These are phyloP conservation scores for Proterorhinus semilunaris DNA, from an alignment of 2,113 vertebrate genomes.

Conservation along the genomic window DNA sequence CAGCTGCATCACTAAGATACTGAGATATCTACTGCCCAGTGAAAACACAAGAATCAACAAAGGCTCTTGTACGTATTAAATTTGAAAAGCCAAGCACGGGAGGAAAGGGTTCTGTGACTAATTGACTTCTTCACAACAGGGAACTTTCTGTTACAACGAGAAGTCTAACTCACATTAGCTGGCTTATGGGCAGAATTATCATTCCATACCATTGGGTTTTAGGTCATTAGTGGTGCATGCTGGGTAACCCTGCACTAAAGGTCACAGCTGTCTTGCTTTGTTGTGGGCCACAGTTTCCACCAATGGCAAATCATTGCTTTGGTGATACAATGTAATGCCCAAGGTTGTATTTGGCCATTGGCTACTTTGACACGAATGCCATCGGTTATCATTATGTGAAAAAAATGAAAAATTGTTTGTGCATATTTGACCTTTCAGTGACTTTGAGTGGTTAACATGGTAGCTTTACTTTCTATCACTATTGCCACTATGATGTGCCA, in stretches of 20 bases:
- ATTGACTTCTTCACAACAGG: constrained; percentile 48
- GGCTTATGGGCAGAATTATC: constrained; percentile 6
- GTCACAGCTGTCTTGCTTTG: constrained; percentile 19
- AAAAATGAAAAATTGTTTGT: too few relatives aligned
- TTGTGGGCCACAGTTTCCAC: background rate
- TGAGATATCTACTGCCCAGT: background rate
- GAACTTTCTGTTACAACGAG: constrained; percentile 5
- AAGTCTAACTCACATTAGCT: constrained; percentile 21
- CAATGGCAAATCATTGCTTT: background rate
- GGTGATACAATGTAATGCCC: background rate
- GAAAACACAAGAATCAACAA: background rate
- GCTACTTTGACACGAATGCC: too few relatives aligned
- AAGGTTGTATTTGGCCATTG: background rate
- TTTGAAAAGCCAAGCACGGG: background rate
- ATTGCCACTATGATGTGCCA: too few relatives aligned
- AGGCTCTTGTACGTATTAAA: background rate
- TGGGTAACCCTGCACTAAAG: constrained; percentile 41
- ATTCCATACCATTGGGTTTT: constrained; percentile 9
- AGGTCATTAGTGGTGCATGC: constrained; percentile 19
- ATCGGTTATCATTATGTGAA: too few relatives aligned
- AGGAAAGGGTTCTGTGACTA: constrained; percentile 6
- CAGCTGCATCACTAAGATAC: background rate
- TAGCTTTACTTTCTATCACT: too few relatives aligned
- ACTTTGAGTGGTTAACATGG: too few relatives aligned
- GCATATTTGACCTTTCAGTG: too few relatives aligned